Base-by-base conservation (phyloP, 1,140 invertebrate genomes). In the Eriosoma lanigerum region DNA sequence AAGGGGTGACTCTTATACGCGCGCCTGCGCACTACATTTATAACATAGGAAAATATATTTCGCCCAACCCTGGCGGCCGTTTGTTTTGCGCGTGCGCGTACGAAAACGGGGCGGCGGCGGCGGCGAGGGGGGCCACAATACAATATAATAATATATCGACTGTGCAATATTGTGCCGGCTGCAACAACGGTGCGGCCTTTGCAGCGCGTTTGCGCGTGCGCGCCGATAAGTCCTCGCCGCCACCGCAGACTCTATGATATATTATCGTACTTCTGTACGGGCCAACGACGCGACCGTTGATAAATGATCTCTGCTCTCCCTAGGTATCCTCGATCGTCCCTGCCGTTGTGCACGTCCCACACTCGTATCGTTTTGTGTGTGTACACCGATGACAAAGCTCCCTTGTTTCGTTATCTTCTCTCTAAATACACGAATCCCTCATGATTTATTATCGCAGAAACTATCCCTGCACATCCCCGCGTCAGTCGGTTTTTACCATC, bases 381-480 rank as follows among this genome's bases (percentile, higher is more conserved):
- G 68, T 52, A 15, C 19, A 21, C 56, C 73, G 75, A 78, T 62
- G 75, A 78, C 75, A 78, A 78, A 78, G 75, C 75, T 78, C 75
- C 56, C 75, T 78, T 78, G 75, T 78, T 78, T 21, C 75, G 75
- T 78, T 78, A 78, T 78, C 75, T 78, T 32, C 44, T 60, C 52
- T 62, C 75, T 52, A 4, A 4, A 38, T 38, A 58, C 58, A 58
- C 73, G 75, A 78, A 78, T 78, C 75, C 75, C 56, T 29, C 32
- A 56, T 78, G 75, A 78, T 78, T 78, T 78, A 78, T 62, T 62
- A 62, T 78, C 54, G 56, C 54, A n/a, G 21, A 78, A 78, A 62
- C 54, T 58, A 44, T 44, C 52, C 26, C 52, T 26, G 6, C 44
- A 1, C 68, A n/a, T n/a, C 44, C 26, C 50, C 17, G n/a, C n/a